Evolutionary conservation across 1,140 invertebrate species (phyloP), one percentile per base, ranked within the genome.

Genomic region (Drosophila ogumai): DNA sequence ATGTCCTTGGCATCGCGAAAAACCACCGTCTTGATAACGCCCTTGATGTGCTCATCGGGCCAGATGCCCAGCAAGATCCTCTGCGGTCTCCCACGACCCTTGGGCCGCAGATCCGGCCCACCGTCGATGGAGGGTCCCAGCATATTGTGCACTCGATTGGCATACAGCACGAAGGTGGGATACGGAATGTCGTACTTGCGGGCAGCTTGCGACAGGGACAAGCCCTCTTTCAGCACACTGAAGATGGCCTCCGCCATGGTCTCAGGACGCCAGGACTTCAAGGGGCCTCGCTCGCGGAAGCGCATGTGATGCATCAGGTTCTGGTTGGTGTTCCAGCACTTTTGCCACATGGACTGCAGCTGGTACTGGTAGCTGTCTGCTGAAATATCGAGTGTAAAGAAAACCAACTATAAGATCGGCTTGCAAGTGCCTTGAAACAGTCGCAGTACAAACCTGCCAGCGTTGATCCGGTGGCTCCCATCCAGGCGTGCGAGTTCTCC

Each of bases 171-270:
- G 90, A 98, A 98, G 2, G 97, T 98, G 69, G 97, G 97, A 93
- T 98, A 98, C 31, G 97, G 97, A 92, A 98, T 98, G 94, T 98
- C 97, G 93, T 97, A 98, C 93, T 98, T 98, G 79, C 97, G 94
- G 25, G 97, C 97, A 12, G 97, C 97, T 91, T 98, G 97, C n/a
- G 96, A 97, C 63, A 98, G 93, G 8, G 96, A 97, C 28, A 98
- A 93, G 17, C 97, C 97, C 92, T 98, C 97, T 90, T 97, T 98
- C 55, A 98, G 94, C 25, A 98, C 97, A 81, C 96, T 97, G 93
- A 98, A 97, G 76, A 98, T 98, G 61, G 97, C 97, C 91, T 98
- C 97, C 59, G 97, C 97, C 97, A 98, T 98, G 43, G 97, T 98
- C 92, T 98, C 97, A 15, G 97, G 97, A 44, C 97, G 94, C 97